phyloP scores from a whole-genome alignment of 1,140 invertebrate species.

The Asbolus verrucosus region DNA sequence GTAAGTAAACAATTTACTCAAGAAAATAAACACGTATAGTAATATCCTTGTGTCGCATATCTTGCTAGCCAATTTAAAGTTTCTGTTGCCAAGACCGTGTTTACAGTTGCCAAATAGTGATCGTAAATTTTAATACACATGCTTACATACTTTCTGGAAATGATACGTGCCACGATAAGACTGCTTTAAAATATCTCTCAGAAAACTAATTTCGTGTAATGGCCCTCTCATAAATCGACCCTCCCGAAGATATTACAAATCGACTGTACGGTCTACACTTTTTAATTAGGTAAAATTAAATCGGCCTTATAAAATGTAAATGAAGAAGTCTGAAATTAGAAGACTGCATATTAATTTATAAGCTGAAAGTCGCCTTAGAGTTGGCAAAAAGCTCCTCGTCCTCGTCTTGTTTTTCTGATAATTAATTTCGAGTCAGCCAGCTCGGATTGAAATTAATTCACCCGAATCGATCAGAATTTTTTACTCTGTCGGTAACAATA shows the following conservation, averaged over 20 bases:
- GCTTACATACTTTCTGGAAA: conserved; percentile 19
- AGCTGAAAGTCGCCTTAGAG: not conserved
- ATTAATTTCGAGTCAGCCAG: conserved; percentile 7
- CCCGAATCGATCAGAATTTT: too few relatives aligned
- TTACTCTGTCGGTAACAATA: conserved; percentile 20
- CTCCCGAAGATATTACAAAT: too few relatives aligned
- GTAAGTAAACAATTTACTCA: conserved; percentile 22
- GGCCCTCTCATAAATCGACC: not conserved
- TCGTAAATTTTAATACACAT: conserved; percentile 24
- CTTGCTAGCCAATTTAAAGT: conserved; percentile 33
- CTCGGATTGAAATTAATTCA: not conserved
- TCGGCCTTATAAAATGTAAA: conserved; percentile 7
- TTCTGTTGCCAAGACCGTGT: conserved; percentile 34
- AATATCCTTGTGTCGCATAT: too few relatives aligned
- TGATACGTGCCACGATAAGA: too few relatives aligned
- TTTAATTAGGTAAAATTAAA: conserved; percentile 1
- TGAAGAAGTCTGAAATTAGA: conserved; percentile 5
- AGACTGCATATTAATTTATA: conserved; percentile 12
- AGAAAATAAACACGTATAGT: too few relatives aligned
- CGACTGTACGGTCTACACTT: not conserved
- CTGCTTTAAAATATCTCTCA: too few relatives aligned
- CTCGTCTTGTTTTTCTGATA: not conserved
- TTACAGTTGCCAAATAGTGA: conserved; percentile 37
- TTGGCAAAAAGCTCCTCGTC: not conserved
- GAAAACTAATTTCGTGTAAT: too few relatives aligned